Percentiles rank a stretch among this genome's conserved stretches.
Evolutionary conservation across 37 sponge, comb jelly and placozoan species (phyloP).

Genomic region (Mnemiopsis leidyi): DNA sequence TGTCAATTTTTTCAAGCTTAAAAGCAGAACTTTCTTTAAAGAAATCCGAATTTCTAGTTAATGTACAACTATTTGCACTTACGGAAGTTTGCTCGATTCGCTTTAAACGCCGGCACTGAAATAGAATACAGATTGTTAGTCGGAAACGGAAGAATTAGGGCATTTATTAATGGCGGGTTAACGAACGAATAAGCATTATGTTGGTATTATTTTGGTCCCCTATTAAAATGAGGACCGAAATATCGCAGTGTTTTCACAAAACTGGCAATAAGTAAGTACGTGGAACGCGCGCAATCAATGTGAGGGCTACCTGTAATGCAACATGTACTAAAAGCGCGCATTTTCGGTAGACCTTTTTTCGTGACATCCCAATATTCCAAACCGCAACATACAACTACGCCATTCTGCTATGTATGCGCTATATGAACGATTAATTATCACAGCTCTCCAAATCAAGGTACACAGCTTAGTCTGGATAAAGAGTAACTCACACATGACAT

Average conservation of each 20-base stretch:
- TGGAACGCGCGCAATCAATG: conserved; percentile 3
- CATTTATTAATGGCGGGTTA: no score
- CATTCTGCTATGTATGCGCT: no score
- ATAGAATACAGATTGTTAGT: no score
- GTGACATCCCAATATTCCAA: background rate
- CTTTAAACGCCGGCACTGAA: conserved; percentile 50
- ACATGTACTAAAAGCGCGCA: background rate
- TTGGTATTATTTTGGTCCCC: no score
- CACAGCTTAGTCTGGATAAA: background rate
- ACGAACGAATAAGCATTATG: no score
- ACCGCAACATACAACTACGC: background rate
- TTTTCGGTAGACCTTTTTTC: conserved; percentile 23
- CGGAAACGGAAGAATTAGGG: no score
- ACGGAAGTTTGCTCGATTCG: background rate
- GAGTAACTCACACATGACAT: conserved; percentile 50
- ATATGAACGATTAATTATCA: background rate
- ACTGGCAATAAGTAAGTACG: no score
- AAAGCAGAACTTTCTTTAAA: no score
- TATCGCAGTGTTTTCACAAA: no score
- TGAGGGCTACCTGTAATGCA: background rate
- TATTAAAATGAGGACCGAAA: no score
- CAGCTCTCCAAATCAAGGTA: background rate
- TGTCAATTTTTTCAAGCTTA: no score
- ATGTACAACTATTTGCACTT: background rate
- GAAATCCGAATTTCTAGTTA: no score